Conservation (phyloP, 2,797 vertebrate species). For the Orientallactaga sibirica region DNA sequence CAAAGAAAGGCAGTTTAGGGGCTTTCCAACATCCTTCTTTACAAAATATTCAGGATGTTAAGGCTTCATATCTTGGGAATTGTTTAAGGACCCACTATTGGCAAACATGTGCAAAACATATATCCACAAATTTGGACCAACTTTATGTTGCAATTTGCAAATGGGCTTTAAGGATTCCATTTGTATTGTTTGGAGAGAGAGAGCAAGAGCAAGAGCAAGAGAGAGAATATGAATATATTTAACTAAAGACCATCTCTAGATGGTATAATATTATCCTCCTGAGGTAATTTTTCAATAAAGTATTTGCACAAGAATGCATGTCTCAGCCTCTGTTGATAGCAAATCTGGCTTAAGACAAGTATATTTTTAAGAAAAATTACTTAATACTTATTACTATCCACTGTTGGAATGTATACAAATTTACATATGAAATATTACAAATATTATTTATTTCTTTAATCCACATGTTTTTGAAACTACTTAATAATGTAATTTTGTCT, state of each 20-base stretch:
- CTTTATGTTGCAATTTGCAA: neutral
- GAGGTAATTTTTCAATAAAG: neutral
- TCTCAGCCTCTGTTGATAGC: neutral
- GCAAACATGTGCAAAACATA: neutral
- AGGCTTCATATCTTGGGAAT: neutral
- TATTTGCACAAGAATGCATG: neutral
- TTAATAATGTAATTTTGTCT: slow-evolving; percentile 6
- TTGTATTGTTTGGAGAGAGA: too few species aligned
- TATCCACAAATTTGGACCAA: neutral
- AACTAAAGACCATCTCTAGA: neutral
- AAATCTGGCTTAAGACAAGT: slow-evolving; percentile 54
- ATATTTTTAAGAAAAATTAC: slow-evolving; percentile 4
- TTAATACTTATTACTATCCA: neutral
- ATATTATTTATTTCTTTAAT: slow-evolving; percentile 30
- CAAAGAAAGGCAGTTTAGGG: neutral
- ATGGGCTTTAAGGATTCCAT: neutral
- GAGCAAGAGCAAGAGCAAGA: too few species aligned
- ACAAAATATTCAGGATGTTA: neutral
- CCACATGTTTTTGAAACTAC: neutral
- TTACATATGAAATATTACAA: neutral
- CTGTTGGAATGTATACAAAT: neutral
- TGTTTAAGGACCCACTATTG: neutral
- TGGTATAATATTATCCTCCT: neutral
- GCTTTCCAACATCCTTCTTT: neutral
- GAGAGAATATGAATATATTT: neutral